Evolutionary conservation across 2,797 vertebrate genomes (phyloP), one percentile per base, ranked within the genome.

Genomic region (Acipenser transmontanus): DNA sequence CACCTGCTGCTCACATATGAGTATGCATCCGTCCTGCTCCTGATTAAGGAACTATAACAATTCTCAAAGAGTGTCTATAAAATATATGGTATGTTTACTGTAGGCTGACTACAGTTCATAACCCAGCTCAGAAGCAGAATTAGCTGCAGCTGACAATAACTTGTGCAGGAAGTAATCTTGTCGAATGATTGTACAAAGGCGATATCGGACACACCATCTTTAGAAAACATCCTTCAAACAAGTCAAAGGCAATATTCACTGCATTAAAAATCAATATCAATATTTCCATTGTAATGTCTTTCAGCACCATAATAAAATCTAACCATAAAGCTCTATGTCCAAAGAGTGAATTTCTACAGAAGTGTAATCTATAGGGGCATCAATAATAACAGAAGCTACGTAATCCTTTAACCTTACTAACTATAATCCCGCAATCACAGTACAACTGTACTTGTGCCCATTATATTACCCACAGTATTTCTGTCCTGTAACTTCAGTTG

Each of bases 181-280:
- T 57, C n/a, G 2, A 9, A 57, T 11, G 12, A 57, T 11, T n/a
- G 7, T 57, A 57, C 9, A 57, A n/a, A 57, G 54, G 6, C 12
- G n/a, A 57, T 57, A 13, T 7, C 7, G 54, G 54, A 11, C 12
- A 57, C 54, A 57, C n/a, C 12, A 57, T 57, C 54, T 57, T 57
- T 57, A 57, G 54, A 57, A 57, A 57, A 57, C n/a, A 57, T 57
- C 12, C 54, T 57, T 57, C 54, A 57, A 57, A 57, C 54, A 57
- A 11, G 54, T 13, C 54, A 57, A 13, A n/a, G 54, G 54, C 54
- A 57, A 57, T 0, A 57, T 57, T 57, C 54, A 57, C 8, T 57
- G 12, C 54, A 57, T 57, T n/a, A 57, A 11, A 57, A 57, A 57
- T 57, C 54, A 57, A 57, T 57, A 57, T 57, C 54, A 57, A 11